Evolutionary conservation across 2,888 invertebrate species (phyloP).

Genomic region (Cyclophora albipunctata): DNA sequence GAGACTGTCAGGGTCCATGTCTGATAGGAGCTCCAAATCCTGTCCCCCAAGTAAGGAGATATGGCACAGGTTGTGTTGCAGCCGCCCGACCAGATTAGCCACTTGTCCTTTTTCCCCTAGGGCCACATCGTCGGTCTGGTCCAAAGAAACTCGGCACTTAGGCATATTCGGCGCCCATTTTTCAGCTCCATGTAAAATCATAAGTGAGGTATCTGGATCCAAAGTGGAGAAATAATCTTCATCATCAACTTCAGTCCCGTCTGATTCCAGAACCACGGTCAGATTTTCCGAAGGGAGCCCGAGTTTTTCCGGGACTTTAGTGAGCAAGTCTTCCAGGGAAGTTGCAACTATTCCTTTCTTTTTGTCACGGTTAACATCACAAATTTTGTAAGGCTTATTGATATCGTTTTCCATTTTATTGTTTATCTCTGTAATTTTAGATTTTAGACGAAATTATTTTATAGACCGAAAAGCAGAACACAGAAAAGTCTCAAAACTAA

Average conservation of each 20-base stretch:
- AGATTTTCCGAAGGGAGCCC: conserved; percentile 78
- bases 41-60: conserved; percentile 89
- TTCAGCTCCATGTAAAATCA: conserved; percentile 85
- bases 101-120: conserved; percentile 76
- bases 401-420: conserved; percentile 74
- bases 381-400: conserved; percentile 85
- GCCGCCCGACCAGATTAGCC: conserved; percentile 83
- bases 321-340: conserved; percentile 84
- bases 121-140: conserved; percentile 74
- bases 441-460: conserved; percentile 1
- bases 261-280: conserved; percentile 90
- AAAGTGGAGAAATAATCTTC: conserved; percentile 95
- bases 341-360: conserved; percentile 88
- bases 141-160: conserved; percentile 77
- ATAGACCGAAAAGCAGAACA: neutral
- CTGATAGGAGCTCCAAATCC: conserved; percentile 88
- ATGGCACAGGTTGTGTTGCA: conserved; percentile 88
- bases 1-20: conserved; percentile 92
- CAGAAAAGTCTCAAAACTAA: neutral
- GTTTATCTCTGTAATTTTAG: conserved; percentile 5
- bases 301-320: conserved; percentile 84
- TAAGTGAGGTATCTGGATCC: conserved; percentile 89
- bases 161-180: conserved; percentile 82
- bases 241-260: conserved; percentile 96
- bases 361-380: conserved; percentile 85